These are phyloP conservation scores for Neolamprologus tretocephalus DNA, from an alignment of 2,113 vertebrate genomes.

Conservation along the genomic window DNA sequence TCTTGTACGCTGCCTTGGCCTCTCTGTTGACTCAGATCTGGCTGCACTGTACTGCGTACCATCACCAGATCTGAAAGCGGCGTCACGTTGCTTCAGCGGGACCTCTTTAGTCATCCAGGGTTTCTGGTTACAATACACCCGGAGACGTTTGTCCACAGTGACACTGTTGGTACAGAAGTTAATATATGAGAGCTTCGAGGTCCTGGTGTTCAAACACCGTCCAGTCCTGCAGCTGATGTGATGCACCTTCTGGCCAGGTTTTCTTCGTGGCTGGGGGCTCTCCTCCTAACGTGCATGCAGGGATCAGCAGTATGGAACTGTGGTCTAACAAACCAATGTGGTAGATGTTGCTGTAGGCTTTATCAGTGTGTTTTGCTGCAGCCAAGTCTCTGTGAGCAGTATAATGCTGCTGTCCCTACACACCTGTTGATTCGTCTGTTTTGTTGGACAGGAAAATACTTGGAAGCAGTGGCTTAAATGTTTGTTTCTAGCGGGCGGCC, in stretches of 20 bases:
- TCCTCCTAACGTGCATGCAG: not conserved
- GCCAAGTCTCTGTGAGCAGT: not conserved
- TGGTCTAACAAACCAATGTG: not conserved
- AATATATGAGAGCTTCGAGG: not conserved
- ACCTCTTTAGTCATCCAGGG: not conserved
- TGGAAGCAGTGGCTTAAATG: not conserved
- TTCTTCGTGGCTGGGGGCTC: fast-evolving
- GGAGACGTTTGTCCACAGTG: not conserved
- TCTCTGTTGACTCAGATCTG: not conserved
- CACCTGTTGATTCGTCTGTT: not conserved
- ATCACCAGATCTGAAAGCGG: not conserved
- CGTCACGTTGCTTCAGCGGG: not conserved
- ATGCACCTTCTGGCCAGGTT: not conserved
- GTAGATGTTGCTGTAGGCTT: not conserved
- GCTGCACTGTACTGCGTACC: fast-evolving
- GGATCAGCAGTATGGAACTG: not conserved
- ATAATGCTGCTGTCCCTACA: not conserved
- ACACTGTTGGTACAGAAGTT: fast-evolving
- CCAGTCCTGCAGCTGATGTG: not conserved
- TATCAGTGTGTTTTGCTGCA: not conserved
- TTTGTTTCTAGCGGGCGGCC: fast-evolving
- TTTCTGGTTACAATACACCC: not conserved
- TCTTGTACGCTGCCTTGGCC: not conserved
- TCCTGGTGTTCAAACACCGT: not conserved
- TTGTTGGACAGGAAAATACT: not conserved